Base-by-base conservation (phyloP, 1,140 invertebrate species). In the Apis dorsata region DNA sequence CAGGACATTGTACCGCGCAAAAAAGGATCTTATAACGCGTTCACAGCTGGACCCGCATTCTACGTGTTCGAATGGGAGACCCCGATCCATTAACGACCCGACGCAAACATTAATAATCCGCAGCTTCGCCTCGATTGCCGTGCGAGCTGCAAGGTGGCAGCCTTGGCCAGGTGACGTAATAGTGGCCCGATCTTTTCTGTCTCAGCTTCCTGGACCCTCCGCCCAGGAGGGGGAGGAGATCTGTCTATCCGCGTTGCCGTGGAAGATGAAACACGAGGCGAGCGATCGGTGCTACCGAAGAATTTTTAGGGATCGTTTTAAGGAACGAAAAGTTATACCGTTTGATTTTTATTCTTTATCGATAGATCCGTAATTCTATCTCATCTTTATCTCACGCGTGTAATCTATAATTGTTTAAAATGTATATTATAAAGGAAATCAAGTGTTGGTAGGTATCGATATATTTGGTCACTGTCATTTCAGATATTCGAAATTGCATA, bases 1-100 rank as follows among this genome's bases (percentile, higher is more conserved):
- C 88, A 90, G 91, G 90, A 91, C 91, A 90, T 90, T 86, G 85
- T 89, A 85, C 88, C 84, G 76, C 73, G 86, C 88, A 89, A 91
- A 91, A 91, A 91, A 90, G 86, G 75, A 88, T 87, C 85, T 89
- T 87, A 91, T 91, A 92, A 92, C 89, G 85, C 85, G 87, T 90
- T 86, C 82, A 88, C 88, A 90, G 87, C 89, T 91, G 91, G 90
- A 91, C 89, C 89, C 88, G 89, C 90, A 90, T 89, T 88, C 86
- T 88, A 81, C 83, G 84, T 65, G 83, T 79, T 80, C 85, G 86
- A 88, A 88, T 90, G 88, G 85, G 79, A 86, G 85, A 79, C 76
- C 84, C 89, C 83, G 89, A 90, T 90, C 89, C 89, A 90, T 90
- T 90, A 90, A 90, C 83, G 84, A 86, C 65, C 87, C 77, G 84